Percentiles rank a stretch among this genome's conserved stretches.
Conservation (phyloP, 92 coral and sea anemone genomes). For the Plumapathes pennacea region DNA sequence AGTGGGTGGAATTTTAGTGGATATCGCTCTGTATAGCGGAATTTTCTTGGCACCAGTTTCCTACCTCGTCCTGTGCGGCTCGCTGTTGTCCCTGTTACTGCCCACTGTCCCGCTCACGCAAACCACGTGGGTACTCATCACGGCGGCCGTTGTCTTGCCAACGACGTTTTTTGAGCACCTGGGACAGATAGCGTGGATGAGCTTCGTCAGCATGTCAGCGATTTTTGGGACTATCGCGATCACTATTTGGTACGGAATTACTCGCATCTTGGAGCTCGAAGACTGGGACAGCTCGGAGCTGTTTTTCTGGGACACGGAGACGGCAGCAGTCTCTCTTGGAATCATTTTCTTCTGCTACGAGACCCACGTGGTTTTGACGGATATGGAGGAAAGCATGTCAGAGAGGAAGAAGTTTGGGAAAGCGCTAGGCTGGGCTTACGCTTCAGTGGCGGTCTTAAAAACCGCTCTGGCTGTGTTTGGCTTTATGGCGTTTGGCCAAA, state of each 20-base stretch:
- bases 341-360: conserved; percentile 4
- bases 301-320: conserved; percentile 20
- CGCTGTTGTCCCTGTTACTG: conserved; percentile 27
- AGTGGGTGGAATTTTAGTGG: conserved; percentile 36
- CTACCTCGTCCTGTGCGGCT: conserved; percentile 55
- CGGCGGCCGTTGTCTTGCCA: conserved; percentile 44
- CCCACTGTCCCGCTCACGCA: conserved; percentile 27
- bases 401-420: not conserved
- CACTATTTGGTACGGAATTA: not conserved
- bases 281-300: not conserved
- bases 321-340: not conserved
- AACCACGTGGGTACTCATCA: conserved; percentile 30
- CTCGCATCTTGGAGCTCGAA: not conserved
- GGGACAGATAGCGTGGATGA: conserved; percentile 3
- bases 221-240: not conserved
- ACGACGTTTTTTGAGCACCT: conserved; percentile 21
- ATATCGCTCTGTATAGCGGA: conserved; percentile 21
- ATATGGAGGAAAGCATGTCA: conserved; percentile 10
- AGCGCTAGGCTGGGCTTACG: conserved; percentile 1
- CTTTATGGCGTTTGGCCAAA: not conserved
- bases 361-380: conserved; percentile 1
- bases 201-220: conserved; percentile 5
- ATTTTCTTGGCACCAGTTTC: conserved; percentile 24
- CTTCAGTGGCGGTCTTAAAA: conserved; percentile 3
- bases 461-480: not conserved